Evolutionary conservation across 2,113 vertebrate genomes (phyloP).

Genomic region (Oncorhynchus keta): DNA sequence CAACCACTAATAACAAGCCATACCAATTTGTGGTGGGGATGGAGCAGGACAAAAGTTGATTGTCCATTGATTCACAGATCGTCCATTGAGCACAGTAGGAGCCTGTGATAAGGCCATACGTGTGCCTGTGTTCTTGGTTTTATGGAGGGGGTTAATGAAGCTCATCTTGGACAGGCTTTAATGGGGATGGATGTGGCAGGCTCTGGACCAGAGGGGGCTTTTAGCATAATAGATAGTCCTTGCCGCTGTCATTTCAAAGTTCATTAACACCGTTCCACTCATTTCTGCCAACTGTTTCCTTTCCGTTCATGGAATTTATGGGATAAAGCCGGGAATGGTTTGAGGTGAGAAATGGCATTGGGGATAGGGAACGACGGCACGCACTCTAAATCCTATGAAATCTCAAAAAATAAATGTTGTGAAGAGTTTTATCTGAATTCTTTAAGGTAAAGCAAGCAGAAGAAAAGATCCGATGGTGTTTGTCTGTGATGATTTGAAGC

Average conservation of each 20-base stretch:
- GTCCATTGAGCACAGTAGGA: neutral
- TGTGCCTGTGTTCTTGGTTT: conserved; percentile 25
- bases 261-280: conserved; percentile 39
- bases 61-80: conserved; percentile 24
- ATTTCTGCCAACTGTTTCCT: conserved; percentile 22
- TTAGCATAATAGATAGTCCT: conserved; percentile 43
- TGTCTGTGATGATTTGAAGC: no score
- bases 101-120: conserved; percentile 2
- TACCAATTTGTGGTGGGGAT: conserved; percentile 6
- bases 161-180: conserved; percentile 18
- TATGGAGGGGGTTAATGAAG: conserved; percentile 31
- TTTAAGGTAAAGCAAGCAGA: no score
- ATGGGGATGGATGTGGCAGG: conserved; percentile 25
- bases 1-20: conserved; percentile 12
- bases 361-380: conserved; percentile 15
- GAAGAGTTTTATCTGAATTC: no score
- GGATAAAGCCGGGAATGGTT: conserved; percentile 5
- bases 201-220: neutral
- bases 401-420: neutral
- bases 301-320: conserved; percentile 29
- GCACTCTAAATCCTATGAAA: conserved; percentile 12
- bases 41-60: conserved; percentile 17
- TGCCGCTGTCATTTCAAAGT: conserved; percentile 40
- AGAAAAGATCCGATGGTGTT: no score
- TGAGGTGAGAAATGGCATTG: conserved; percentile 9